Percentiles rank a stretch among this genome's conserved stretches.
Conservation (phyloP, 2,888 invertebrate species). For the Andrena dorsata region DNA sequence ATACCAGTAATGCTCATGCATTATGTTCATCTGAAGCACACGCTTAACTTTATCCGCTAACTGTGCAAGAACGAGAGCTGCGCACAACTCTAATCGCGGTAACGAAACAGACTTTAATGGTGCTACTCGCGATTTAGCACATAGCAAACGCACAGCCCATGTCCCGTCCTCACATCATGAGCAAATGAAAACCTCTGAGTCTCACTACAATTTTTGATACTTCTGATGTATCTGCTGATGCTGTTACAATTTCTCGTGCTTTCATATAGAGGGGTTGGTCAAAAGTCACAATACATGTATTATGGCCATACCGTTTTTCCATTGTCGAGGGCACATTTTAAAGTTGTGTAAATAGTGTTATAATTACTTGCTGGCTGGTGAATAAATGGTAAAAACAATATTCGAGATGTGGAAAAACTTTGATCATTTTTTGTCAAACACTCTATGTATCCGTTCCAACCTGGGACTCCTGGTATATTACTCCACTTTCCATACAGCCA, state of each 20-base stretch:
- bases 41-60: neutral
- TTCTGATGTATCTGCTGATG: neutral
- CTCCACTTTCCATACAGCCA: neutral
- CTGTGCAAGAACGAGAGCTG: neutral
- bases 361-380: neutral
- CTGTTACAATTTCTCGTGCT: neutral
- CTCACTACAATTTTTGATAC: neutral
- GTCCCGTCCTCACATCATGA: neutral
- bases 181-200: neutral
- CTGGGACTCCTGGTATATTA: neutral
- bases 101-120: neutral
- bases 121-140: conserved; percentile 16
- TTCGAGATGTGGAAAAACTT: neutral
- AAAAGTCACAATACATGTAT: neutral
- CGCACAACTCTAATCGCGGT: conserved; percentile 16
- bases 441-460: neutral
- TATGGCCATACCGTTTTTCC: neutral
- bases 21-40: neutral
- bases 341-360: neutral
- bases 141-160: neutral
- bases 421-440: neutral
- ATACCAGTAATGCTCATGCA: neutral
- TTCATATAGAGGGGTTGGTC: neutral
- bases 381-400: neutral
- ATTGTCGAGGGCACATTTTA: neutral